Conservation (phyloP, 2,797 vertebrate species). For the Hippoglossus hippoglossus region DNA sequence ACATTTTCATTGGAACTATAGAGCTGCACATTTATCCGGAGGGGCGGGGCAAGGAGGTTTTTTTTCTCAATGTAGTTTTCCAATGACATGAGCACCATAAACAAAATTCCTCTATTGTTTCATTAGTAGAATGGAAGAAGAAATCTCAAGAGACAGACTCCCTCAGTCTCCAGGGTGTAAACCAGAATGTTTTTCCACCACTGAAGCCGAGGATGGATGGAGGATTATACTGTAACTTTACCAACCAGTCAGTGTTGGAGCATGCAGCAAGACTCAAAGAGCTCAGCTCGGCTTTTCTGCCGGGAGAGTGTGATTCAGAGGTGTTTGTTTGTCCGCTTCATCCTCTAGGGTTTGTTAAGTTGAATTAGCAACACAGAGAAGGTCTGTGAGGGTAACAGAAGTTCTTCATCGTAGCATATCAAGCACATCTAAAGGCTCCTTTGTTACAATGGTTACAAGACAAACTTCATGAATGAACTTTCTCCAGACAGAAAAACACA, state of each 20-base stretch:
- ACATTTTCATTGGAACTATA: neutral
- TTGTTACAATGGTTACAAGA: constrained; percentile 13
- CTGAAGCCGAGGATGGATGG: constrained; percentile 4
- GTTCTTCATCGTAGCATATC: constrained; percentile 3
- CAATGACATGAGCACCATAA: neutral
- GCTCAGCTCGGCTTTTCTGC: constrained; percentile 19
- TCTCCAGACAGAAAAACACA: constrained; percentile 40
- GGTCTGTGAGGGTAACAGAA: neutral
- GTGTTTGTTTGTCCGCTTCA: neutral
- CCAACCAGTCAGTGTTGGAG: constrained; percentile 7
- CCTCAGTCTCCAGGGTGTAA: neutral
- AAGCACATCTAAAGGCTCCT: constrained; percentile 9
- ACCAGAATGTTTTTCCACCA: constrained; percentile 2
- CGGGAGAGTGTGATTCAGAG: constrained; percentile 12
- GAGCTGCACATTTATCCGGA: neutral
- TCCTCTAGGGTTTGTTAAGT: neutral
- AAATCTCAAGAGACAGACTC: constrained; percentile 18
- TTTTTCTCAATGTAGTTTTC: neutral
- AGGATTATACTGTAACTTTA: constrained; percentile 5
- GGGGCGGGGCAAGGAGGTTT: neutral
- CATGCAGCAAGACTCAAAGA: constrained; percentile 11
- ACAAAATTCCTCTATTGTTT: neutral
- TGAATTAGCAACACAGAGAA: constrained; percentile 2
- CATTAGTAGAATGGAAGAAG: neutral
- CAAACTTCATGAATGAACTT: constrained; percentile 28